Conservation (phyloP, 2,113 vertebrate species). For the Odontophorus gujanensis region DNA sequence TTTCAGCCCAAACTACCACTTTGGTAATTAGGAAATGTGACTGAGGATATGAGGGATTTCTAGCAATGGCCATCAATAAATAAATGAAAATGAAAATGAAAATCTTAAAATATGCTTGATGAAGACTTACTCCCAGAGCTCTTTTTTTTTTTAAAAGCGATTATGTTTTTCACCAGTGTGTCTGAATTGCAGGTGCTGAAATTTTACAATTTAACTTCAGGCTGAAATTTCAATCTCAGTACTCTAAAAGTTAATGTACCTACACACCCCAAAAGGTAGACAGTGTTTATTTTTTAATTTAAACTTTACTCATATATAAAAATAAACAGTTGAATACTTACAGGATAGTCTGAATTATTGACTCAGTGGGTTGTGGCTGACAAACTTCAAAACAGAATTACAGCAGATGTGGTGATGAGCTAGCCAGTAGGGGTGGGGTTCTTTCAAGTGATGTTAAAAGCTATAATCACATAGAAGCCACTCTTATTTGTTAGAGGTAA, state of each 20-base stretch:
- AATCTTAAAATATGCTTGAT: neutral
- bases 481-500: neutral
- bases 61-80: neutral
- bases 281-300: neutral
- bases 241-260: neutral
- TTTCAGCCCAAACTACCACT: neutral
- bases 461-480: accelerated
- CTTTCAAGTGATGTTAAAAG: neutral
- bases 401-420: neutral
- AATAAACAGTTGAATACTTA: neutral
- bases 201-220: neutral
- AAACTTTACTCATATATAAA: neutral
- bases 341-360: neutral
- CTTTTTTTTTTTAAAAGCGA: neutral
- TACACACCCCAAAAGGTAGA: neutral
- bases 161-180: neutral
- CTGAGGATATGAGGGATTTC: neutral
- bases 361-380: accelerated
- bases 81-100: too few species aligned
- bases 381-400: neutral
- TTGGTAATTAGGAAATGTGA: neutral
- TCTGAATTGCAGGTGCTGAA: neutral
- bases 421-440: neutral
- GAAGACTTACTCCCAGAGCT: neutral
- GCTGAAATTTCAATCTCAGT: neutral